Evolutionary conservation across 2,888 invertebrate genomes (phyloP).

Genomic region (Phengaris arion): DNA sequence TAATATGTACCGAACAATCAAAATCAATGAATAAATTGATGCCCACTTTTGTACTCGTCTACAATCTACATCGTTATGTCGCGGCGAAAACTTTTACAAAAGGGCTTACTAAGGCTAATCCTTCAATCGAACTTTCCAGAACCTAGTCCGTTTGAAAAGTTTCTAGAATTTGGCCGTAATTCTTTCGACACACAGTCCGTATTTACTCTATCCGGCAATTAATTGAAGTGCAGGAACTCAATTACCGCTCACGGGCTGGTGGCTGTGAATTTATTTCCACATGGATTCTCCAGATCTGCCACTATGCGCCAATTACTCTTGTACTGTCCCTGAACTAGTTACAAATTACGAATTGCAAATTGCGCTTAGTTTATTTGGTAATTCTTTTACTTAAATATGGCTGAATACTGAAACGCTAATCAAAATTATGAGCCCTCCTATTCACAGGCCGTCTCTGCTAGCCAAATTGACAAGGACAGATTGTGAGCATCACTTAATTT

Average conservation of each 20-base stretch:
- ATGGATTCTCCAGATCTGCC: constrained; percentile 48
- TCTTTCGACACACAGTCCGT: constrained; percentile 27
- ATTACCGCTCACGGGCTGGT: constrained; percentile 45
- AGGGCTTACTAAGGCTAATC: not conserved
- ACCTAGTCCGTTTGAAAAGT: not conserved
- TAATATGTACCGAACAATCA: not conserved
- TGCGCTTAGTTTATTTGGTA: not conserved
- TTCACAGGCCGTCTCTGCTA: too few species aligned
- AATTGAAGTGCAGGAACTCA: constrained; percentile 52
- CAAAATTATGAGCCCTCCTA: too few species aligned
- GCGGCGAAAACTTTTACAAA: not conserved
- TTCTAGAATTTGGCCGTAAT: constrained; percentile 2
- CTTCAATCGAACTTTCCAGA: not conserved
- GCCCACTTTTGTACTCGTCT: not conserved
- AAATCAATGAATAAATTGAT: not conserved
- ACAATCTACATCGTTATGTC: not conserved
- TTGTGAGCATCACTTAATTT: too few species aligned
- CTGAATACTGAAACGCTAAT: too few species aligned
- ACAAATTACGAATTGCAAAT: constrained; percentile 22
- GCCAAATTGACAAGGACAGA: too few species aligned
- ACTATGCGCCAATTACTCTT: constrained; percentile 54
- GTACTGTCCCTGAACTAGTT: constrained; percentile 40
- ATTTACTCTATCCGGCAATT: constrained; percentile 43
- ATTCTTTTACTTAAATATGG: too few species aligned
- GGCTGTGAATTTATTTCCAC: constrained; percentile 53